Conservation (phyloP, 2,797 vertebrate genomes). For the Lithobates sylvaticus region DNA sequence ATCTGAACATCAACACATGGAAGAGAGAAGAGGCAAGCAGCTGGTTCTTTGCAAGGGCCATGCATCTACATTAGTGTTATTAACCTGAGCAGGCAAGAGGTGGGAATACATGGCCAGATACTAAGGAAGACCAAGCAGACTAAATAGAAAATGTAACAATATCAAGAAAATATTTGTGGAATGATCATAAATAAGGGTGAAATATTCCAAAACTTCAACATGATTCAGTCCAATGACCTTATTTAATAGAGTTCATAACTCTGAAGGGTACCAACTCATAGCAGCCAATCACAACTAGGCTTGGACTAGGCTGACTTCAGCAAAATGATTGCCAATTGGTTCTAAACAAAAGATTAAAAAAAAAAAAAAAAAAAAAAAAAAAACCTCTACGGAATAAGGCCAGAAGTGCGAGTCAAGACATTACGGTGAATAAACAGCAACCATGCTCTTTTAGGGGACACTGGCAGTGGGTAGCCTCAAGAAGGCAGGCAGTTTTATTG, state of each 20-base stretch:
- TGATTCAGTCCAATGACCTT: neutral
- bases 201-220: neutral
- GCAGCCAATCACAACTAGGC: neutral
- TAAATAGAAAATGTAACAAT: neutral
- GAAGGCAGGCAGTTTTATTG: no score
- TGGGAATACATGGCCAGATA: neutral
- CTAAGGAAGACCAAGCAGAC: neutral
- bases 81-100: neutral
- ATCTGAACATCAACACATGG: neutral
- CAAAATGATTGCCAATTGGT: neutral
- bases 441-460: no score
- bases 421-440: neutral
- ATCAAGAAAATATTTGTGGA: neutral
- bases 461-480: neutral
- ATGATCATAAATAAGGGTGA: neutral
- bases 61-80: slow-evolving; percentile 21
- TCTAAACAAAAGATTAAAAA: neutral
- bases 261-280: neutral
- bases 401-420: neutral
- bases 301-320: neutral
- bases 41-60: neutral
- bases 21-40: neutral
- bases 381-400: neutral
- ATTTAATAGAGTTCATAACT: neutral
- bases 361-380: no score